phyloP scores from a whole-genome alignment of 2,113 vertebrate species.

The Brachionichthys hirsutus region DNA sequence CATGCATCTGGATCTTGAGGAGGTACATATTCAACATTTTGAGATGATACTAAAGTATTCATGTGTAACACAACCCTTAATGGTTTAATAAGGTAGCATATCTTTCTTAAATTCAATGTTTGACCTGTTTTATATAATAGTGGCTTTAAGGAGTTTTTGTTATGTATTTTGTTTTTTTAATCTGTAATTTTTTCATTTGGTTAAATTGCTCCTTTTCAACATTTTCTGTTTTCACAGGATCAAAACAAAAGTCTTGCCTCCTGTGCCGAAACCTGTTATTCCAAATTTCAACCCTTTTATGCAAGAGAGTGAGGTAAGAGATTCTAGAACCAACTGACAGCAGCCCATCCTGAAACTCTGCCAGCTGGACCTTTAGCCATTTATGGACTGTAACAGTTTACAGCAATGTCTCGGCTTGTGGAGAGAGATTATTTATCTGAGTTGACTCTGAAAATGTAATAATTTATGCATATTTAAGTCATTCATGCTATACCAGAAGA shows the following conservation, averaged over 20 bases:
- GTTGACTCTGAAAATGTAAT: too few species aligned
- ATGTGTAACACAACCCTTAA: not conserved
- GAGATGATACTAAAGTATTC: not conserved
- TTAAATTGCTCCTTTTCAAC: not conserved
- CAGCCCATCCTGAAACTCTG: too few species aligned
- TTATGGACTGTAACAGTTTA: too few species aligned
- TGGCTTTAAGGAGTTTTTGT: too few species aligned
- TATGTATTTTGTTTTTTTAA: not conserved
- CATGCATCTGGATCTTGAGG: slow-evolving; percentile 53
- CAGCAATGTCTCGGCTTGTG: too few species aligned
- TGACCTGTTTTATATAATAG: too few species aligned
- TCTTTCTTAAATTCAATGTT: too few species aligned
- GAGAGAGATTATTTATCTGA: too few species aligned
- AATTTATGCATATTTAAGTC: too few species aligned
- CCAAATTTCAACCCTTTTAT: slow-evolving; percentile 21
- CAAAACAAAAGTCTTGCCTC: slow-evolving; percentile 56
- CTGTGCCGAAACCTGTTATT: slow-evolving; percentile 65
- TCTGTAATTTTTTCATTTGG: not conserved
- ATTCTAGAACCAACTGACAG: too few species aligned
- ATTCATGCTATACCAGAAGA: too few species aligned
- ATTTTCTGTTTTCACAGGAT: slow-evolving; percentile 43
- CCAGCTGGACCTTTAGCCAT: not conserved
- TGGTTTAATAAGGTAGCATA: too few species aligned
- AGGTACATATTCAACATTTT: slow-evolving; percentile 43
- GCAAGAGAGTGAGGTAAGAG: slow-evolving; percentile 45